Evolutionary conservation across 2,113 vertebrate species (phyloP).

Genomic region (Corythornis vintsioides): DNA sequence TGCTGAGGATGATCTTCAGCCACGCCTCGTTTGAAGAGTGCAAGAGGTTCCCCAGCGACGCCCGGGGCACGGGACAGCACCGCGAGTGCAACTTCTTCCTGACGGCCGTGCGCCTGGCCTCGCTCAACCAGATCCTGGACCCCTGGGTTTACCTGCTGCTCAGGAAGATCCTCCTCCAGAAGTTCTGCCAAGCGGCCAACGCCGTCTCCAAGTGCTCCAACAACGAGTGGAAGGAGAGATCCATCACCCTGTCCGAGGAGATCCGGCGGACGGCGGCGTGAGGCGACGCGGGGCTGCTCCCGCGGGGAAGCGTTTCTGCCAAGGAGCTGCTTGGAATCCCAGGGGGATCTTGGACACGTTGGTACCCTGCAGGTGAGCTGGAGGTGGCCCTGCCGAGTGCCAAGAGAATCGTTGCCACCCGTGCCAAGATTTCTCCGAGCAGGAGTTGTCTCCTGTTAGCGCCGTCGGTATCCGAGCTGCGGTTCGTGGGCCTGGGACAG

Average conservation of each 20-base stretch:
- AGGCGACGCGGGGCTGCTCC: too few species aligned
- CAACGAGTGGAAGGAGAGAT: conserved; percentile 76
- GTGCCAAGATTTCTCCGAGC: conserved; percentile 33
- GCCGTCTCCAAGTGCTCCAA: conserved; percentile 87
- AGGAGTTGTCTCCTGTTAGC: background rate
- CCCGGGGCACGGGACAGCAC: conserved; percentile 37
- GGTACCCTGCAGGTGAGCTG: background rate
- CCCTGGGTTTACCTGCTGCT: conserved; percentile 97
- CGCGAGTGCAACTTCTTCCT: conserved; percentile 87
- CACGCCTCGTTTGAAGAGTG: conserved; percentile 82
- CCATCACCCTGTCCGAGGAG: conserved; percentile 71
- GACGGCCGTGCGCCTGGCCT: conserved; percentile 90
- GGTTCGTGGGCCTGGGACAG: background rate
- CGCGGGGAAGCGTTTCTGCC: too few species aligned
- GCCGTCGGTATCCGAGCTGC: background rate
- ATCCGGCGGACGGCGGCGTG: conserved; percentile 50
- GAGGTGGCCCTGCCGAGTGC: background rate
- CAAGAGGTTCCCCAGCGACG: background rate
- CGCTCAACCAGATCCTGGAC: conserved; percentile 96
- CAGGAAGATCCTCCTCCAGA: conserved; percentile 89
- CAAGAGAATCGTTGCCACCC: background rate
- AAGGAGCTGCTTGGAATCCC: too few species aligned
- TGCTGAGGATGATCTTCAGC: conserved; percentile 88
- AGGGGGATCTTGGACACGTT: background rate
- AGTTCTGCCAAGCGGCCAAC: conserved; percentile 88